These are phyloP conservation scores for Xestia ashworthii DNA, from an alignment of 2,888 invertebrate species.

Conservation along the genomic window DNA sequence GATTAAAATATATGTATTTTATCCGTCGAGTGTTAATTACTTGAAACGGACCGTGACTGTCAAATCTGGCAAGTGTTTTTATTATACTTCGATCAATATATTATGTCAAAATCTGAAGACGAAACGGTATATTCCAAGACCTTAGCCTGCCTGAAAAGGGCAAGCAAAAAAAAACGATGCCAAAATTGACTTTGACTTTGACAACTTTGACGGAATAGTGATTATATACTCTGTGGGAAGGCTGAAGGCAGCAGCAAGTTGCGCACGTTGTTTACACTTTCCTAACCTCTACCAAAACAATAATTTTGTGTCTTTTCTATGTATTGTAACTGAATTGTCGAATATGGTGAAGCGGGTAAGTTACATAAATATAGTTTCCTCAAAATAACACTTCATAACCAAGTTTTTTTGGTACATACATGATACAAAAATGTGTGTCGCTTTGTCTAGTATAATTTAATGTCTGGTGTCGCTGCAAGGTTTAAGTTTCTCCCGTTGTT, in stretches of 20 bases:
- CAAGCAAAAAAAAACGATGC: background rate
- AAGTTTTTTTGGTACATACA: background rate
- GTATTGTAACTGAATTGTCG: conserved; percentile 32
- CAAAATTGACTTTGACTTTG: background rate
- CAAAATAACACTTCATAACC: background rate
- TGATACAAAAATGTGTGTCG: background rate
- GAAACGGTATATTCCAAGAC: too few relatives aligned
- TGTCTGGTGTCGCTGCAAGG: background rate
- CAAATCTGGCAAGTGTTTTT: background rate
- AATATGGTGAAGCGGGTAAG: conserved; percentile 83
- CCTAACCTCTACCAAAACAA: conserved; percentile 73
- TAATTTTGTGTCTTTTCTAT: conserved; percentile 23
- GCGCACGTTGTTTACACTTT: conserved; percentile 79
- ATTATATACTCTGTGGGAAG: too few relatives aligned
- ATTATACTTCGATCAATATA: too few relatives aligned
- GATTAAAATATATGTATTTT: background rate
- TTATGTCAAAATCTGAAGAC: too few relatives aligned
- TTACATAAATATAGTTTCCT: conserved; percentile 17
- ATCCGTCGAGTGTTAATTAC: background rate
- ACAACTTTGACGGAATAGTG: too few relatives aligned
- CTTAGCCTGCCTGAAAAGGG: too few relatives aligned
- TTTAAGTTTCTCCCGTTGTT: conserved; percentile 1
- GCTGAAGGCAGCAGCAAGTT: conserved; percentile 4
- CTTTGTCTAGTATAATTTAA: too few relatives aligned
- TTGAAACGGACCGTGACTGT: background rate